phyloP scores from a whole-genome alignment of 2,797 vertebrate species.

The Cyprinella venusta region DNA sequence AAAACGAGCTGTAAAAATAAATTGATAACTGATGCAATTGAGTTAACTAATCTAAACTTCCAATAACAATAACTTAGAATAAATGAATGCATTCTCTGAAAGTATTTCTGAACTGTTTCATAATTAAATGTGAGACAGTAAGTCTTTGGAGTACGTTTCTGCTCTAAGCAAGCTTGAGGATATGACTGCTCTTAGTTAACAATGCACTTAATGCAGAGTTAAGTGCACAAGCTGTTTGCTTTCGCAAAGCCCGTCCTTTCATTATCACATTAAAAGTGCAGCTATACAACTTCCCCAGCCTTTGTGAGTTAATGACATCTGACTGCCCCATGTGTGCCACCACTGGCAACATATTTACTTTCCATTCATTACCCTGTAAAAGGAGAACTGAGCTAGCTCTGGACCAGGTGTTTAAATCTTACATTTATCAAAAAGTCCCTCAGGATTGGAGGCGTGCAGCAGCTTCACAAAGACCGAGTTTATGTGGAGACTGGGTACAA shows the following conservation, averaged over 20 bases:
- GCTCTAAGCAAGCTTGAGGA: conserved; percentile 30
- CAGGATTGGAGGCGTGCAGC: conserved; percentile 14
- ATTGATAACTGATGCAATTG: not conserved
- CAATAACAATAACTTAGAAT: not conserved
- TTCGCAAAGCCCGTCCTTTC: conserved; percentile 15
- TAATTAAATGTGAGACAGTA: not conserved
- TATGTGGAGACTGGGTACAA: conserved; percentile 41
- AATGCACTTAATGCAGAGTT: conserved; percentile 45
- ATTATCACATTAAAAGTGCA: conserved; percentile 46
- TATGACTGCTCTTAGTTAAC: conserved; percentile 46
- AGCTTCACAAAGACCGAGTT: conserved; percentile 43
- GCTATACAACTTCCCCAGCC: conserved; percentile 6
- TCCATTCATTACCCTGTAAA: conserved; percentile 36
- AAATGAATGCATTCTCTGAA: not conserved
- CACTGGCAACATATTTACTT: conserved; percentile 32
- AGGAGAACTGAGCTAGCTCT: conserved; percentile 21
- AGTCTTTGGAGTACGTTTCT: not conserved
- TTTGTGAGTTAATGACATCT: conserved; percentile 28
- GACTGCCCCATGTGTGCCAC: conserved; percentile 40
- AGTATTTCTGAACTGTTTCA: not conserved
- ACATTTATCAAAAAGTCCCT: conserved; percentile 45
- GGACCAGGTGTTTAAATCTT: conserved; percentile 49
- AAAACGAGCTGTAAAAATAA: not conserved
- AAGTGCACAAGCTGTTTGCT: conserved; percentile 49
- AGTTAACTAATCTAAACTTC: not conserved